Conservation (phyloP, 1,140 invertebrate species). For the Antheraea pernyi region DNA sequence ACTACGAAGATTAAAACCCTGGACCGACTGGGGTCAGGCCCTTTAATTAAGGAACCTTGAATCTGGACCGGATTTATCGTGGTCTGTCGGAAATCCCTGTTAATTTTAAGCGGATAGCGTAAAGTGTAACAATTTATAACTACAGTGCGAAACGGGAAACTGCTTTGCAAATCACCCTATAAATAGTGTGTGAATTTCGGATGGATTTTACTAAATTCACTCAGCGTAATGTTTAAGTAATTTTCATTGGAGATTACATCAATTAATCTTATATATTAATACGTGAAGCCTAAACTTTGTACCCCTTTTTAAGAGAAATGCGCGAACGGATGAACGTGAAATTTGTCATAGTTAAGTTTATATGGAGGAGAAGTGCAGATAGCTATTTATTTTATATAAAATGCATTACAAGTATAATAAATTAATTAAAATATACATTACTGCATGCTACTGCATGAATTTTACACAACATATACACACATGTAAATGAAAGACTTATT, state of each 20-base stretch:
- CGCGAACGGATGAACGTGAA: no score
- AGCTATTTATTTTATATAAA: no score
- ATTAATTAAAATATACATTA: no score
- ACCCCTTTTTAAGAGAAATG: no score
- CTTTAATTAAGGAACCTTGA: constrained; percentile 1
- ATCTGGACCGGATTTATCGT: constrained; percentile 1
- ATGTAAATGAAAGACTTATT: no score
- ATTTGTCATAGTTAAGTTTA: no score
- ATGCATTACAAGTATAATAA: no score
- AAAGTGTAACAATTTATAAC: constrained; percentile 5
- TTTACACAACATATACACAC: no score
- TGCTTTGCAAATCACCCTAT: constrained; percentile 1
- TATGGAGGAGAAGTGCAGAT: no score
- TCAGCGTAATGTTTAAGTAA: background rate
- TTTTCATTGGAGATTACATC: background rate
- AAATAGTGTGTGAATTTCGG: background rate
- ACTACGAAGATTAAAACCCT: background rate
- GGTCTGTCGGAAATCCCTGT: constrained; percentile 3
- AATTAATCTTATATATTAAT: no score
- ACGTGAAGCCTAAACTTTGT: no score
- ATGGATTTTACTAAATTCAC: background rate
- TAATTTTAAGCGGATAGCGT: constrained; percentile 4
- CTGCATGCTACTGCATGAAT: no score
- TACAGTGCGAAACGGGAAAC: background rate
- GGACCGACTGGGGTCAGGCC: background rate